Percentiles rank a stretch among this genome's conserved stretches.
These are phyloP conservation scores for Plagodis dolabraria DNA, from an alignment of 2,888 invertebrate species.

Conservation along the genomic window DNA sequence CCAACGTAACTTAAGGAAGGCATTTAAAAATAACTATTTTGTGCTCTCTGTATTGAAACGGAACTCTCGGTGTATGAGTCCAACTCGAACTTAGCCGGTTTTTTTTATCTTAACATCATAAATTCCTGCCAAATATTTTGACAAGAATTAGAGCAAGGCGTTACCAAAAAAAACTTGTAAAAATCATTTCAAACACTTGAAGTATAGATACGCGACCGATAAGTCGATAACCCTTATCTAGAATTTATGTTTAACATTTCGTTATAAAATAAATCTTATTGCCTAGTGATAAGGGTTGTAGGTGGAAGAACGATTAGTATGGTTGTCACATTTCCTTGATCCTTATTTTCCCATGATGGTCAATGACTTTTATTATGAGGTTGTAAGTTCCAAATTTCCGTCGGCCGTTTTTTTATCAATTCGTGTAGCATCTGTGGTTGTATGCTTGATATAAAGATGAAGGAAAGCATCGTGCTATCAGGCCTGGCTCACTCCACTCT, in stretches of 20 bases:
- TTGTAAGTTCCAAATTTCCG: conserved; percentile 13
- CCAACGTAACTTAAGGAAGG: too few species aligned
- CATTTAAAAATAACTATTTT: too few species aligned
- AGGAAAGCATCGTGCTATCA: too few species aligned
- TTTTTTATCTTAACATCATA: too few species aligned
- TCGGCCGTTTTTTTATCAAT: too few species aligned
- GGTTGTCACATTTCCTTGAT: conserved; percentile 33
- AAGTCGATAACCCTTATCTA: conserved; percentile 24
- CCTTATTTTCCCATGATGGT: conserved; percentile 53
- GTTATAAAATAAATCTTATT: conserved; percentile 17
- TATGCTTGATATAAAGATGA: too few species aligned
- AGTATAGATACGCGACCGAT: conserved; percentile 12
- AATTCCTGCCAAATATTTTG: conserved; percentile 17
- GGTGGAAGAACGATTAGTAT: conserved; percentile 5
- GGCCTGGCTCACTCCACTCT: too few species aligned
- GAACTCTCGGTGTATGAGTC: too few species aligned
- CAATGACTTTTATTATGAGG: conserved; percentile 46
- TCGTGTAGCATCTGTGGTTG: too few species aligned
- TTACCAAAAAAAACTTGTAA: conserved; percentile 18
- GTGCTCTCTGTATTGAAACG: too few species aligned
- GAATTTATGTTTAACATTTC: not conserved
- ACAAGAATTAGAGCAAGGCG: conserved; percentile 23
- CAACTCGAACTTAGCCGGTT: too few species aligned
- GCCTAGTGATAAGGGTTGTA: conserved; percentile 16
- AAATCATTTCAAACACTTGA: conserved; percentile 33